A percentile compares a stretch with the other conserved stretches of the same genome.
phyloP scores from a whole-genome alignment of 2,888 invertebrate genomes.

The Cacoxenus indagator region DNA sequence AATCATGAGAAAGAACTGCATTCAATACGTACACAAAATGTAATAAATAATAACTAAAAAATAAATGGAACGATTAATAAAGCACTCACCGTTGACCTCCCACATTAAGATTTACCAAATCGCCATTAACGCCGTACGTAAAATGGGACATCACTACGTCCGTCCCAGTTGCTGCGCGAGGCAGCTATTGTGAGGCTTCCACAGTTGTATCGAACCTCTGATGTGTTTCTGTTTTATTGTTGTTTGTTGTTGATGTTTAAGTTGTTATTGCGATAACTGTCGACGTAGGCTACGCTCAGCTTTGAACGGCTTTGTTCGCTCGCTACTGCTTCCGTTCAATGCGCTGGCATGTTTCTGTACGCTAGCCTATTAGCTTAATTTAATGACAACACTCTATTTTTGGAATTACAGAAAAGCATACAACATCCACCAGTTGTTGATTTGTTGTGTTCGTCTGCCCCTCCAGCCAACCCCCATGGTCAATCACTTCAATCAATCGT shows the following conservation, averaged over 20 bases:
- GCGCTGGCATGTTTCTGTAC: background rate
- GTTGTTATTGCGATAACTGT: background rate
- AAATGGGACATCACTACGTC: slow-evolving; percentile 62
- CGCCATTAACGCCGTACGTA: slow-evolving; percentile 62
- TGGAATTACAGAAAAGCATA: background rate
- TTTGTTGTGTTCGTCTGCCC: background rate
- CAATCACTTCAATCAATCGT: too few relatives aligned
- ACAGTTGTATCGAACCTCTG: slow-evolving; percentile 22
- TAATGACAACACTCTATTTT: slow-evolving; percentile 5
- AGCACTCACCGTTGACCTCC: slow-evolving; percentile 88
- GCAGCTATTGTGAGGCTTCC: slow-evolving; percentile 36
- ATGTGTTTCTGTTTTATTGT: slow-evolving; percentile 7
- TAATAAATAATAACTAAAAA: slow-evolving; percentile 14
- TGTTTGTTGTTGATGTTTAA: background rate
- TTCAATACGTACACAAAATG: background rate
- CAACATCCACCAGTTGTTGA: background rate
- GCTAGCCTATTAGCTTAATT: slow-evolving; percentile 2
- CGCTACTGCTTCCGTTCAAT: background rate
- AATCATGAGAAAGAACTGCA: background rate
- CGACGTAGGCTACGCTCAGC: background rate
- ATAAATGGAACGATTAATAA: slow-evolving; percentile 10
- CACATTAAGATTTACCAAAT: slow-evolving; percentile 93
- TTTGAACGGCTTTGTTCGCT: background rate
- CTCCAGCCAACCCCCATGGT: too few relatives aligned
- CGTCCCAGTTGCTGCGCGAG: slow-evolving; percentile 26